These are phyloP conservation scores for Amphiprion ocellaris DNA, from an alignment of 2,113 vertebrate genomes.

Conservation along the genomic window DNA sequence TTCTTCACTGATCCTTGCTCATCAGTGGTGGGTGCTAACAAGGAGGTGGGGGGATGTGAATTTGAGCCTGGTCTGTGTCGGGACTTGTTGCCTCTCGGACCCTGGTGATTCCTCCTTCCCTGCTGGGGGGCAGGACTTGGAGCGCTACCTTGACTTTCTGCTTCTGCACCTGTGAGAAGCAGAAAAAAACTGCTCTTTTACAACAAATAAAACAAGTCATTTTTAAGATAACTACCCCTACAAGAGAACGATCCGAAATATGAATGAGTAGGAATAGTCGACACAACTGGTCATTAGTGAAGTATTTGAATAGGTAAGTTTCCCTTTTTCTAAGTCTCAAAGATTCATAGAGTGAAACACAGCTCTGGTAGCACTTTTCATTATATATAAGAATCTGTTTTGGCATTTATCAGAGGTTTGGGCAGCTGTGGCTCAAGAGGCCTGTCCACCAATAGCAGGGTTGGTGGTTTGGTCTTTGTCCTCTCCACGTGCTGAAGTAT, in stretches of 20 bases:
- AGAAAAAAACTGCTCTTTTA: conserved; percentile 12
- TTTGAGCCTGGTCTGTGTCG: conserved; percentile 76
- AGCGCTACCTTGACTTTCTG: conserved; percentile 81
- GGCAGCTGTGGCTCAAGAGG: no score
- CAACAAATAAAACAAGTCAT: background rate
- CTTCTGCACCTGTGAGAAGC: conserved; percentile 80
- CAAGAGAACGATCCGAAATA: background rate
- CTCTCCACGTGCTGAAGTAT: no score
- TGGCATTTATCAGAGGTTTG: no score
- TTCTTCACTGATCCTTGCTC: conserved; percentile 87
- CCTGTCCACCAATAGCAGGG: no score
- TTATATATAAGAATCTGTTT: no score
- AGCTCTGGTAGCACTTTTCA: no score
- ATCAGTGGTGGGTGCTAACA: conserved; percentile 62
- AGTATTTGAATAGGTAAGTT: no score
- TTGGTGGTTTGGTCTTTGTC: no score
- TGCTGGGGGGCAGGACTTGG: conserved; percentile 78
- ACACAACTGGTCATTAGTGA: background rate
- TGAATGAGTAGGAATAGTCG: no score
- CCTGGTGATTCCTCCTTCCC: conserved; percentile 72
- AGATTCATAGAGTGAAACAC: no score
- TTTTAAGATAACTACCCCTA: background rate
- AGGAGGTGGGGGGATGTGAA: conserved; percentile 73
- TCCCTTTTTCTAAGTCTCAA: no score
- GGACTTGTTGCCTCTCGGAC: conserved; percentile 81